Evolutionary conservation across 1,140 invertebrate species (phyloP), one percentile per base, ranked within the genome.

Genomic region (Maniola jurtina): DNA sequence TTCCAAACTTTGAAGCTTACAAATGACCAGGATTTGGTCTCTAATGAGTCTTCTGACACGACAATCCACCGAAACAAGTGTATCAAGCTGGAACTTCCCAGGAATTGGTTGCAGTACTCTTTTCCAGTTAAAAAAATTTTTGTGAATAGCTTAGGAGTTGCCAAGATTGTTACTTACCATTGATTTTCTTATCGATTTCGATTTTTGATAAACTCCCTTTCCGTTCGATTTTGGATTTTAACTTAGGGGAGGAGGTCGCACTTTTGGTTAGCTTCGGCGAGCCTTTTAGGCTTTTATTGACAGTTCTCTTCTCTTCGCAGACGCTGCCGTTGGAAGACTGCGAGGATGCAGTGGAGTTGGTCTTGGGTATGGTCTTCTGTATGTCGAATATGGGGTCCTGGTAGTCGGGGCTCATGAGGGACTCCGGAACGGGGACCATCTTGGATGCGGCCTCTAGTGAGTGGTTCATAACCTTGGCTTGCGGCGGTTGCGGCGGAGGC

Each of bases 381-480:
- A 90, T 89, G 61, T 90, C 88, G 61, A 85, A 90, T 2, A 90
- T 88, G 5, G 88, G 88, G 62, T 90, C 88, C 52, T 90, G 91
- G 78, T 95, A 95, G 84, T 96, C 95, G 3, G 96, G 96, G 84
- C 95, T 96, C 94, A 96, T 96, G 0, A 96, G 87, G 0, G 95
- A 95, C 79, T 97, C 96, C 8, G 96, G 96, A 40, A 97, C 95
- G 4, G 96, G 96, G 1, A 97, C 94, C 89, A 97, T 94, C 87
- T 96, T 96, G 0, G 95, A 95, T 47, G 96, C 94, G 45, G 95
- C 95, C 79, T 95, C 94, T 57, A 97, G 79, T 3, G 95, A 95
- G 75, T 94, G 94, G 73, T 93, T 93, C 6, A 91, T 78, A 58
- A 79, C 77, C 70, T 90, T 91, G n/a, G 79, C 63, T 68, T 55